Evolutionary conservation across 2,113 vertebrate species (phyloP).

Genomic region (Australoheros scitulus): DNA sequence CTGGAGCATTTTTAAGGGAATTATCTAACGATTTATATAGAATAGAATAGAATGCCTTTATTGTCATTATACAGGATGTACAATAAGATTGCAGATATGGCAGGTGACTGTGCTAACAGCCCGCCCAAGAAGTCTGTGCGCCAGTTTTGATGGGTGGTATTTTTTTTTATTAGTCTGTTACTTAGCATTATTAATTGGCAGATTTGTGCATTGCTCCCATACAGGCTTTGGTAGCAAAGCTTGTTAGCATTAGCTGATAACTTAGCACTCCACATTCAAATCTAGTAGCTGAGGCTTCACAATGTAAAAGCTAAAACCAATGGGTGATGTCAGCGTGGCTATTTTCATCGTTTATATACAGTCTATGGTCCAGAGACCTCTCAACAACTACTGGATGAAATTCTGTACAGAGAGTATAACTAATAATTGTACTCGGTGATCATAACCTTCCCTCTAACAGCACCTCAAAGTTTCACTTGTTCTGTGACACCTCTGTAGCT

Average conservation of each 20-base stretch:
- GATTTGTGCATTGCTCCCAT: too few species aligned
- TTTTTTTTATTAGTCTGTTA: background rate
- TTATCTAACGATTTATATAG: background rate
- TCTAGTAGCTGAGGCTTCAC: too few species aligned
- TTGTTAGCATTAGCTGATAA: too few species aligned
- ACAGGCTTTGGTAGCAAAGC: too few species aligned
- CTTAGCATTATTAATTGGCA: too few species aligned
- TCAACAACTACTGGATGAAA: background rate
- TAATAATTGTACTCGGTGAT: background rate
- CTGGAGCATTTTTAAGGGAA: background rate
- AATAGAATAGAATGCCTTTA: too few species aligned
- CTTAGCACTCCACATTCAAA: too few species aligned
- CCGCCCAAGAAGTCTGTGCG: background rate
- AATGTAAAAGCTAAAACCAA: background rate
- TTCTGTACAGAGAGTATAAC: fast-evolving
- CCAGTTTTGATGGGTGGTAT: background rate
- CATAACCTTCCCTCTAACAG: background rate
- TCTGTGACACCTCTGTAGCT: background rate
- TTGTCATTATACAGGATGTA: too few species aligned
- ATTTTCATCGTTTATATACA: background rate
- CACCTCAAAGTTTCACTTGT: fast-evolving
- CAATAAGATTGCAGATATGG: too few species aligned
- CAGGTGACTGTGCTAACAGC: background rate
- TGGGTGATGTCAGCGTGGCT: background rate
- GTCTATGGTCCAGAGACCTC: background rate